These are phyloP conservation scores for Teleiodes luculella DNA, from an alignment of 2,888 invertebrate genomes.

Conservation along the genomic window DNA sequence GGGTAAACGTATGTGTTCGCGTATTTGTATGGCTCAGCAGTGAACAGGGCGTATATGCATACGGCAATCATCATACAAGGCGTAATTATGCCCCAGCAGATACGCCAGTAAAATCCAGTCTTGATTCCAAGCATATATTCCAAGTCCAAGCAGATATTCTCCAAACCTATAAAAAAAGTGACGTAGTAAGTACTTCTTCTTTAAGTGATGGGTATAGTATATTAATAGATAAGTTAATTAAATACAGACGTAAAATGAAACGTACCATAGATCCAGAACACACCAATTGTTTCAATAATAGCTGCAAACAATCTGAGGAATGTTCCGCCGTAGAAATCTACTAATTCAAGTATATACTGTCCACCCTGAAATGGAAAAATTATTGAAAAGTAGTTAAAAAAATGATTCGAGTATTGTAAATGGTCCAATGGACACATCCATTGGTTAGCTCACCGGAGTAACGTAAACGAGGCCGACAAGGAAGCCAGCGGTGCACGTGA, in stretches of 20 bases:
- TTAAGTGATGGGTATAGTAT: too few species aligned
- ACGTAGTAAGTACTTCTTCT: too few species aligned
- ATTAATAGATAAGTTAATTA: too few species aligned
- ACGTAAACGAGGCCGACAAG: slow-evolving; percentile 84
- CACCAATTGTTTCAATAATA: slow-evolving; percentile 82
- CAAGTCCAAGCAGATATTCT: slow-evolving; percentile 78
- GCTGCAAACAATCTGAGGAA: slow-evolving; percentile 85
- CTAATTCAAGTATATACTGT: slow-evolving; percentile 84
- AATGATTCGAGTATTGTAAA: too few species aligned
- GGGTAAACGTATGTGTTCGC: slow-evolving; percentile 80
- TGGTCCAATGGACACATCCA: too few species aligned
- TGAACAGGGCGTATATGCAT: slow-evolving; percentile 84
- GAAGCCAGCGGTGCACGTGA: slow-evolving; percentile 77
- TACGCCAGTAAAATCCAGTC: slow-evolving; percentile 85
- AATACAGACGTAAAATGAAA: background rate
- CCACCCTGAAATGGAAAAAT: slow-evolving; percentile 80
- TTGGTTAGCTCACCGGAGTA: slow-evolving; percentile 81
- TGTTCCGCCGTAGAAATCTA: slow-evolving; percentile 88
- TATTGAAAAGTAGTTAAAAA: too few species aligned
- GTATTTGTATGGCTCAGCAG: slow-evolving; percentile 80
- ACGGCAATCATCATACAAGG: slow-evolving; percentile 85
- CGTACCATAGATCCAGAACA: slow-evolving; percentile 88
- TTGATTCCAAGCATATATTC: slow-evolving; percentile 88
- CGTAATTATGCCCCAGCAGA: slow-evolving; percentile 87
- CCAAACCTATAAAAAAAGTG: slow-evolving; percentile 49